Percentiles rank a stretch among this genome's conserved stretches.
Conservation (phyloP, 2,113 vertebrate genomes). For the Dolichallabes microphthalmus region DNA sequence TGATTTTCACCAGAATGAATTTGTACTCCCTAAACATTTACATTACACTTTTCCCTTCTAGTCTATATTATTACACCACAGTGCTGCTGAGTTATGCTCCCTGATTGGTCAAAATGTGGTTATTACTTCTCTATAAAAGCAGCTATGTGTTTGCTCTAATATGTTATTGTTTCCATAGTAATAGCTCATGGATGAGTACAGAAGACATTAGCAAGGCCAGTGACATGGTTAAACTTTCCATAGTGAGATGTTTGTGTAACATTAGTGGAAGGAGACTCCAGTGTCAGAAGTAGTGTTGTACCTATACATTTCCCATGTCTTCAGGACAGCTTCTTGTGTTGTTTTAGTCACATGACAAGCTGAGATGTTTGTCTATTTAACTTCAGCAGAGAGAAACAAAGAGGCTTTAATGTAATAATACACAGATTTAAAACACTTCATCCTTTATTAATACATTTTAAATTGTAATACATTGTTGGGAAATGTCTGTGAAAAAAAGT, state of each 20-base stretch:
- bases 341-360: not conserved
- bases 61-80: too few species aligned
- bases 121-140: not conserved
- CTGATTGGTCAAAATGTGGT: not conserved
- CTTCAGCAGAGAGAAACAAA: not conserved
- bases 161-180: not conserved
- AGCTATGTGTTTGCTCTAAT: not conserved
- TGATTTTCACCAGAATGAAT: not conserved
- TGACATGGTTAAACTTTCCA: too few species aligned
- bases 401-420: not conserved
- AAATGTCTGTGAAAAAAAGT: not conserved
- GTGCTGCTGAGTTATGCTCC: not conserved
- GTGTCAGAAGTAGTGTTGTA: not conserved
- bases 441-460: not conserved
- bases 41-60: not conserved
- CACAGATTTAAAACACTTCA: not conserved
- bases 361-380: not conserved
- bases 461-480: not conserved
- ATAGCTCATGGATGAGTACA: not conserved
- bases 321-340: not conserved
- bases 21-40: not conserved
- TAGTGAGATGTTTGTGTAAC: not conserved
- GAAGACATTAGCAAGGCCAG: not conserved
- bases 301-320: not conserved
- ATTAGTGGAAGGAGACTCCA: not conserved